Conservation (phyloP, 2,113 vertebrate genomes). For the Psophia crepitans region DNA sequence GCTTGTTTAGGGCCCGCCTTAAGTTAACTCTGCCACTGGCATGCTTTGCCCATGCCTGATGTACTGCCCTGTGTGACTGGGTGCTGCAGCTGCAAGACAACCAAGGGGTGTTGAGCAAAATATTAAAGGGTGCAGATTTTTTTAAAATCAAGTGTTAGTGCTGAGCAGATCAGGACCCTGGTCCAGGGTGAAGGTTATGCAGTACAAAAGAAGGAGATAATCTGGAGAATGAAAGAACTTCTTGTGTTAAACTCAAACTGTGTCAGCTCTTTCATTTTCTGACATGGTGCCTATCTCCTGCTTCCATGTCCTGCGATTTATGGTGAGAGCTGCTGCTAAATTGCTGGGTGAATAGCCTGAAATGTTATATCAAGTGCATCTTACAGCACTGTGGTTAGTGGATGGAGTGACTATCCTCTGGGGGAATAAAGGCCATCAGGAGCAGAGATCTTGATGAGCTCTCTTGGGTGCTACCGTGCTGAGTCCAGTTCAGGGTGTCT, state of each 20-base stretch:
- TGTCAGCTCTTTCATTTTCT: neutral
- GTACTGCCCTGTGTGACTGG: neutral
- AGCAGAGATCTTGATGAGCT: neutral
- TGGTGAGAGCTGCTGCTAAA: neutral
- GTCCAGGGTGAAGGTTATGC: neutral
- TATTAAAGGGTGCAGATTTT: neutral
- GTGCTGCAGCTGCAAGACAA: neutral
- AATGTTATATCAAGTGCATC: neutral
- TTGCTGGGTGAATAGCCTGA: neutral
- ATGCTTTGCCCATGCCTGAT: neutral
- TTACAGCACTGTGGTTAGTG: rapidly evolving
- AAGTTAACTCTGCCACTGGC: neutral
- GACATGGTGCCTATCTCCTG: neutral
- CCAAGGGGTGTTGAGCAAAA: neutral
- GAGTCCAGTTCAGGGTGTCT: neutral
- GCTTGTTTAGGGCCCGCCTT: neutral
- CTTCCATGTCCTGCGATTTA: neutral
- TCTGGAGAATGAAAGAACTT: neutral
- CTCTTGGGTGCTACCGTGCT: neutral
- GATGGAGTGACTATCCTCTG: neutral
- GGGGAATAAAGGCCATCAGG: neutral
- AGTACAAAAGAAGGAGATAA: neutral
- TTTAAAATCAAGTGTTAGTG: neutral
- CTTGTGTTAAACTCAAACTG: neutral
- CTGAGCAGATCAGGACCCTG: neutral